phyloP scores from a whole-genome alignment of 2,888 invertebrate genomes.

The Plusia festucae region DNA sequence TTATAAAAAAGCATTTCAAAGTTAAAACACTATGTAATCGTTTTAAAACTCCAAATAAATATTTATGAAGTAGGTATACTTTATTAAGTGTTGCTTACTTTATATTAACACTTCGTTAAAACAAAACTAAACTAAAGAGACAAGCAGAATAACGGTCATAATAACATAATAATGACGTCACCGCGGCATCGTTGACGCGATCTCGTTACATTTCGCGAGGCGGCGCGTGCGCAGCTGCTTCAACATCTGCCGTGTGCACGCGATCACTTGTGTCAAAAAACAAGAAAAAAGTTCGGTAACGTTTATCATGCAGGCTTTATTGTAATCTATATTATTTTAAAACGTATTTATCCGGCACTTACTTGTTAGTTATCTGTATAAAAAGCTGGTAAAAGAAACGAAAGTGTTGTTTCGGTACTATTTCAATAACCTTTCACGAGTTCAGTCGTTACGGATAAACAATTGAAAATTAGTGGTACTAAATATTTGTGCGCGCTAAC shows the following conservation, averaged over 20 bases:
- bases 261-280: slow-evolving; percentile 45
- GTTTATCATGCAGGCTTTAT: neutral
- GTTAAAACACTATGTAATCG: no score
- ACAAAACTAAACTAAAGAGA: slow-evolving; percentile 35
- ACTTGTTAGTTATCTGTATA: no score
- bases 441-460: no score
- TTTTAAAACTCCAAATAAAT: no score
- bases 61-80: neutral
- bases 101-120: slow-evolving; percentile 3
- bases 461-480: no score
- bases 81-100: no score
- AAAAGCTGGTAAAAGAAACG: no score
- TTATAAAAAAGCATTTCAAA: no score
- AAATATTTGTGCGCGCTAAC: no score
- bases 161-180: slow-evolving; percentile 58
- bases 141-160: slow-evolving; percentile 42
- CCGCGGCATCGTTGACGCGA: slow-evolving; percentile 45
- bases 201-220: slow-evolving; percentile 59
- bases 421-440: no score
- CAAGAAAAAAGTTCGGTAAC: slow-evolving; percentile 1
- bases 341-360: neutral
- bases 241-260: slow-evolving; percentile 68
- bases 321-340: neutral
- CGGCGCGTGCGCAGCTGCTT: slow-evolving; percentile 66
- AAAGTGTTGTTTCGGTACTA: no score